A percentile compares a stretch with the other conserved stretches of the same genome.
Evolutionary conservation across 1,140 invertebrate genomes (phyloP).

Genomic region (Drosophila hydei): DNA sequence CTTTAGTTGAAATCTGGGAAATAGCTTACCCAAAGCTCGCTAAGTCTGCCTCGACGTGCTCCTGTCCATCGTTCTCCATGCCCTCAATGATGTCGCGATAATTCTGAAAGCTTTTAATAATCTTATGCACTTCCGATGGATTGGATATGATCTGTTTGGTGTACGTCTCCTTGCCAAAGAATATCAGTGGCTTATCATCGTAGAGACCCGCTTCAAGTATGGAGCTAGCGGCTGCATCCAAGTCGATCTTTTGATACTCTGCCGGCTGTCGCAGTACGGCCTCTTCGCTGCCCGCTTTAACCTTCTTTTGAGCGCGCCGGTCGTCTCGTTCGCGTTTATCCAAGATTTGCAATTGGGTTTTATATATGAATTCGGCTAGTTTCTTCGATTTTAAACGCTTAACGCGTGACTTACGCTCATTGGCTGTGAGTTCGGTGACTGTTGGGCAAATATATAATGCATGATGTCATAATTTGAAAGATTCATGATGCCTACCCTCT

Average conservation of each 20-base stretch:
- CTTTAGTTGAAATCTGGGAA: background rate
- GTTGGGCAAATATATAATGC: slow-evolving; percentile 39
- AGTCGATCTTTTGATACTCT: slow-evolving; percentile 73
- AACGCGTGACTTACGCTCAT: slow-evolving; percentile 87
- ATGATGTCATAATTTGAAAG: background rate
- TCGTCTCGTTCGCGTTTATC: slow-evolving; percentile 71
- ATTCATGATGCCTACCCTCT: slow-evolving; percentile 53
- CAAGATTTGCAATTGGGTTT: slow-evolving; percentile 84
- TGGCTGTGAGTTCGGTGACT: slow-evolving; percentile 87
- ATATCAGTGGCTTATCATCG: slow-evolving; percentile 77
- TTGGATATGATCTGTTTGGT: slow-evolving; percentile 64
- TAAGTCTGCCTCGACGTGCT: slow-evolving; percentile 79
- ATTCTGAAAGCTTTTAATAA: slow-evolving; percentile 74
- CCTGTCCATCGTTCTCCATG: slow-evolving; percentile 84
- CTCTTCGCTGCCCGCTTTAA: slow-evolving; percentile 76
- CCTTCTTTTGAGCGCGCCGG: slow-evolving; percentile 66
- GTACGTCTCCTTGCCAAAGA: slow-evolving; percentile 76
- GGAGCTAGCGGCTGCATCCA: slow-evolving; percentile 65
- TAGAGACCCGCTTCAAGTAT: slow-evolving; percentile 62
- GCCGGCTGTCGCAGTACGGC: slow-evolving; percentile 53
- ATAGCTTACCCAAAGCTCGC: slow-evolving; percentile 39
- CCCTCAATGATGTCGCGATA: slow-evolving; percentile 84
- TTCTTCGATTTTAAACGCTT: slow-evolving; percentile 87
- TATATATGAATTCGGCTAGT: slow-evolving; percentile 86
- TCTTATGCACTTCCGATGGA: slow-evolving; percentile 67